Conservation (phyloP, 2,113 vertebrate species). For the Megaptera novaeangliae region DNA sequence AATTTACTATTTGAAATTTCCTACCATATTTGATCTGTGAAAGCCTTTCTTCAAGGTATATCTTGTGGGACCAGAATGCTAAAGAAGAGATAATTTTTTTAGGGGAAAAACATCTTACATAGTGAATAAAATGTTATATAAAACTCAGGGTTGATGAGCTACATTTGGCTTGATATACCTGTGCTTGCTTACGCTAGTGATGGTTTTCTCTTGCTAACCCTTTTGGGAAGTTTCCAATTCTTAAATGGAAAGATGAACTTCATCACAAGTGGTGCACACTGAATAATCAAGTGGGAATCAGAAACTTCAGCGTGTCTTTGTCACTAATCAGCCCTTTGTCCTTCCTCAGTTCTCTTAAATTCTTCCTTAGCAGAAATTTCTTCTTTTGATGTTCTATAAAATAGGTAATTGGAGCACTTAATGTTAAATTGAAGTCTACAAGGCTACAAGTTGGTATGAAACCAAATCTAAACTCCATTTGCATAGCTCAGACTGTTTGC, state of each 20-base stretch:
- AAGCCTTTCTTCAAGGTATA: neutral
- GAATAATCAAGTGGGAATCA: neutral
- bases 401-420: neutral
- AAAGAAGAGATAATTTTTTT: neutral
- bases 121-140: neutral
- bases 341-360: neutral
- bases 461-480: neutral
- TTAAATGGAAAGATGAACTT: neutral
- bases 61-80: neutral
- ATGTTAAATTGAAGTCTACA: neutral
- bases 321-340: neutral
- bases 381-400: neutral
- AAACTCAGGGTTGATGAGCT: neutral
- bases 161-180: neutral
- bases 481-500: neutral
- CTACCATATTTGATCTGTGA: neutral
- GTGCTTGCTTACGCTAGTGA: neutral
- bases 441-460: neutral
- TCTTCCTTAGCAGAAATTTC: neutral
- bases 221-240: neutral
- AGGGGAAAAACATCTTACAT: neutral
- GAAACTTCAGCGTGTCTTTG: neutral
- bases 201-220: neutral
- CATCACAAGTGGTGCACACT: accelerated
- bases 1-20: neutral